These are phyloP conservation scores for Aphrophora alni DNA, from an alignment of 2,888 invertebrate genomes.

Conservation along the genomic window DNA sequence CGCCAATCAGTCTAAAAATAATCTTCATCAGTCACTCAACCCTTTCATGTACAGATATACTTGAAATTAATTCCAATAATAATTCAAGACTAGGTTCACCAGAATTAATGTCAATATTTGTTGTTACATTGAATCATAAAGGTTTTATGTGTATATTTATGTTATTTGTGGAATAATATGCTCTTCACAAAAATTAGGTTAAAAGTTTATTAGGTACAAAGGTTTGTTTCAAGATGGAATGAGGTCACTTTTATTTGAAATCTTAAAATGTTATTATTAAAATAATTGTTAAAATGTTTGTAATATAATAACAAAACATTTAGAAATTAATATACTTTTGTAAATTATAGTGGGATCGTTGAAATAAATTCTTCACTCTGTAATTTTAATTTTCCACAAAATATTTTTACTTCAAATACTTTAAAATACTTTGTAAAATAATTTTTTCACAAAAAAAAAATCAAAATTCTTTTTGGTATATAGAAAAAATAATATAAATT, in stretches of 20 bases:
- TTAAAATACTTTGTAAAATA: too few relatives aligned
- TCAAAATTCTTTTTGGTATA: too few relatives aligned
- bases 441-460: too few relatives aligned
- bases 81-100: neutral
- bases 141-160: neutral
- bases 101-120: neutral
- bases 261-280: too few relatives aligned
- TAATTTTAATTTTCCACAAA: too few relatives aligned
- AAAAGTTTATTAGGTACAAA: neutral
- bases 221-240: neutral
- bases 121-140: neutral
- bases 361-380: too few relatives aligned
- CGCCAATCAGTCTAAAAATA: neutral
- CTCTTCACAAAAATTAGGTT: neutral
- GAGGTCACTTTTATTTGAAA: neutral
- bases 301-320: too few relatives aligned
- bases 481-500: too few relatives aligned
- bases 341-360: too few relatives aligned
- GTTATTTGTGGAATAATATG: neutral
- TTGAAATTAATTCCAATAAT: neutral
- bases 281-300: too few relatives aligned
- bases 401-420: too few relatives aligned
- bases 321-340: too few relatives aligned
- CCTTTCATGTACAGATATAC: neutral
- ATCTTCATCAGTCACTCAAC: neutral